A percentile compares a stretch with the other conserved stretches of the same genome.
phyloP scores from a whole-genome alignment of 1,140 invertebrate genomes.

The Trichoplusia ni region DNA sequence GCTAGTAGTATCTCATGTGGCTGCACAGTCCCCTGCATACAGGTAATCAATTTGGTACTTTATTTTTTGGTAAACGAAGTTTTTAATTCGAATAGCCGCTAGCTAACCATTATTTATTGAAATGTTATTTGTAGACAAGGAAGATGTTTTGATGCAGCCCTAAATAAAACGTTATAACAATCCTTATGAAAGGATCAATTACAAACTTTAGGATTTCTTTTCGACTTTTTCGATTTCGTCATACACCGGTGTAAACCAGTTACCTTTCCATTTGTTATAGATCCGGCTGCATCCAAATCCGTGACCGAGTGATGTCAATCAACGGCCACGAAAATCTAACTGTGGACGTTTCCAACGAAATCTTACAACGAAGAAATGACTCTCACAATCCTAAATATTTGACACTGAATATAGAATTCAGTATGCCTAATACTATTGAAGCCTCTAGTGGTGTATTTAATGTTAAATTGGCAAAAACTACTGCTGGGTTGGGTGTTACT shows the following conservation, averaged over 20 bases:
- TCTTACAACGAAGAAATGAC: slow-evolving; percentile 76
- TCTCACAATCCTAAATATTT: slow-evolving; percentile 72
- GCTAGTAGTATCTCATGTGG: slow-evolving; percentile 85
- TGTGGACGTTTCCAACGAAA: slow-evolving; percentile 76
- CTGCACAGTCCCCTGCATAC: slow-evolving; percentile 87
- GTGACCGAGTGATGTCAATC: slow-evolving; percentile 91
- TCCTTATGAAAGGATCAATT: too few relatives aligned
- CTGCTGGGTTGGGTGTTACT: slow-evolving; percentile 91
- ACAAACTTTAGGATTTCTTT: too few relatives aligned
- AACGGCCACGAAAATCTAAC: slow-evolving; percentile 87
- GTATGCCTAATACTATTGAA: slow-evolving; percentile 95
- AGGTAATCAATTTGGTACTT: slow-evolving; percentile 81
- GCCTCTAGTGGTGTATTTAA: slow-evolving; percentile 94
- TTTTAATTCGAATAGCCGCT: too few relatives aligned
- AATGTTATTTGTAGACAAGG: too few relatives aligned
- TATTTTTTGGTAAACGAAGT: background rate
- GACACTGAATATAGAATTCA: slow-evolving; percentile 90
- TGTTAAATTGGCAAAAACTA: slow-evolving; percentile 92
- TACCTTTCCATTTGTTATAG: slow-evolving; percentile 37
- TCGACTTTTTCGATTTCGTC: too few relatives aligned
- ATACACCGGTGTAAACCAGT: too few relatives aligned
- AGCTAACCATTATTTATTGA: too few relatives aligned
- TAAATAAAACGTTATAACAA: too few relatives aligned
- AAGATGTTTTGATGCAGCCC: too few relatives aligned
- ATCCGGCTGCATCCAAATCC: slow-evolving; percentile 89